A percentile compares a stretch with the other conserved stretches of the same genome.
These are phyloP conservation scores for Pempheris klunzingeri DNA, from an alignment of 2,797 vertebrate species.

Conservation along the genomic window DNA sequence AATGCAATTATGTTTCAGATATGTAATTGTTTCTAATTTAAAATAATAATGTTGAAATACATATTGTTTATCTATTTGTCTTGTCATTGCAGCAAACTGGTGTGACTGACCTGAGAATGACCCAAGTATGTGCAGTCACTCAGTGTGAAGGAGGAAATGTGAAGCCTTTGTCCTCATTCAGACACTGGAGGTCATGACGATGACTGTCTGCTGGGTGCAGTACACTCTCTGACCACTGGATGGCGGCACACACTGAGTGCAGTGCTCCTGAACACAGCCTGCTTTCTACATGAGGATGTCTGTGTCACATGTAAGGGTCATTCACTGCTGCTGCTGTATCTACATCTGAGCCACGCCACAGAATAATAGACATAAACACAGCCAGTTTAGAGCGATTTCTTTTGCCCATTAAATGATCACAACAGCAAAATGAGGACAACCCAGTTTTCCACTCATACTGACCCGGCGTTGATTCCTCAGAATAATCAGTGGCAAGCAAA, in stretches of 20 bases:
- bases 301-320: neutral
- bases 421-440: neutral
- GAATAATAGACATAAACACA: neutral
- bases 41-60: neutral
- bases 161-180: conserved; percentile 26
- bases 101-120: neutral
- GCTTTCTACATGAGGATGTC: neutral
- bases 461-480: neutral
- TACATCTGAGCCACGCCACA: neutral
- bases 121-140: neutral
- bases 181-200: conserved; percentile 28
- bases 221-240: neutral
- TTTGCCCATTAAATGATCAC: conserved; percentile 8
- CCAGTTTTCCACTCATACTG: neutral
- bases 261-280: neutral
- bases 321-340: neutral
- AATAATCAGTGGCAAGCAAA: neutral
- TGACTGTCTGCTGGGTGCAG: neutral
- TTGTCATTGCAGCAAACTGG: neutral
- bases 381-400: neutral
- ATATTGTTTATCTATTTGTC: neutral
- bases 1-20: neutral
- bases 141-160: neutral
- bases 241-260: conserved; percentile 29
- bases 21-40: neutral